These are phyloP conservation scores for Austrofundulus limnaeus DNA, from an alignment of 2,113 vertebrate genomes.

Conservation along the genomic window DNA sequence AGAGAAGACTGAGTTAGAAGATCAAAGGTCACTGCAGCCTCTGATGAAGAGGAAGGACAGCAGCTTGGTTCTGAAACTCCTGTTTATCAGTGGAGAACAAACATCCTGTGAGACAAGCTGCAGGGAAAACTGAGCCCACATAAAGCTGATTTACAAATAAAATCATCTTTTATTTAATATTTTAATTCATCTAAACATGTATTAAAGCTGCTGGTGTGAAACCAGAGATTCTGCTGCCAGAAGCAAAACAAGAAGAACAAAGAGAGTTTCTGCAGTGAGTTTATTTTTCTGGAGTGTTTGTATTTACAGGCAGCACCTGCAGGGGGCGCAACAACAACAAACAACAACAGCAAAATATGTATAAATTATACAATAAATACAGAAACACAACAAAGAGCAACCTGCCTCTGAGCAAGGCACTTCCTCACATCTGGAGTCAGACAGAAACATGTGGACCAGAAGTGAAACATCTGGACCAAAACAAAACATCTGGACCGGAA, in stretches of 20 bases:
- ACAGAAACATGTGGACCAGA: no score
- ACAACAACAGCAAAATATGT: not conserved
- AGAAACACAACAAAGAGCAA: not conserved
- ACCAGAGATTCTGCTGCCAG: no score
- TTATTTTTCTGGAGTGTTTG: not conserved
- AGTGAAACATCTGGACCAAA: not conserved
- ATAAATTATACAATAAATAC: conserved; percentile 17
- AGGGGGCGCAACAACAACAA: not conserved
- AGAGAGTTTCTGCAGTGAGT: not conserved
- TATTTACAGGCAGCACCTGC: not conserved
- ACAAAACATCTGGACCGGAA: not conserved
- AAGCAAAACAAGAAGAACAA: not conserved
- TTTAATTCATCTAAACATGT: not conserved
- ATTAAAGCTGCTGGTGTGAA: no score
- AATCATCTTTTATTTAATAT: no score
- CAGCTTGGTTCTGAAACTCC: not conserved
- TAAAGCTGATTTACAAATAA: no score
- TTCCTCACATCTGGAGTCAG: not conserved
- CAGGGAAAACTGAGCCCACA: not conserved
- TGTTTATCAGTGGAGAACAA: not conserved
- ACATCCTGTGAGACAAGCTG: not conserved
- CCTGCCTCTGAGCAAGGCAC: conserved; percentile 4
- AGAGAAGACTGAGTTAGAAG: not conserved
- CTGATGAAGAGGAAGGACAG: not conserved
- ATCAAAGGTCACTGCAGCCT: conserved; percentile 5